Base-by-base conservation (phyloP, 2,113 vertebrate genomes). In the Oxyruncus cristatus region DNA sequence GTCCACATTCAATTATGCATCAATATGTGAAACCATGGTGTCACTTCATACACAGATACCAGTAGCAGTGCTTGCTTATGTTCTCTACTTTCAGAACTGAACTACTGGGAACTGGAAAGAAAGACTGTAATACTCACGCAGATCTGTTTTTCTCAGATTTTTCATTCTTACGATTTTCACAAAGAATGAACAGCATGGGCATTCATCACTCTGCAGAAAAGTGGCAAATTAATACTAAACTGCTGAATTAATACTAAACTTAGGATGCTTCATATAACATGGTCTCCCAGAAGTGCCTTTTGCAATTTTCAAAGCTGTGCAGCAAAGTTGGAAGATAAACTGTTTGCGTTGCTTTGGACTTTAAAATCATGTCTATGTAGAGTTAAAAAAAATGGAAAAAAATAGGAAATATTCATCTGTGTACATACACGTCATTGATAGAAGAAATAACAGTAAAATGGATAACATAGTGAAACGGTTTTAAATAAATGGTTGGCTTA, bases 91-190 rank as follows among this genome's bases (percentile, higher is more conserved):
- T 85, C 81, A 76, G 28, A 89, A 53, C 18, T 14, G 20, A 85
- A 16, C 28, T 65, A 20, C 35, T 20, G 19, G 39, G 27, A 71
- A 52, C 6, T 3, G 3, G 20, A 87, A 93, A 27, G 53, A 59
- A 87, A 68, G 21, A 35, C 23, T 70, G 11, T 0, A 1, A 88
- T 97, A 97, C 96, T 97, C 44, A 97, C 96, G 70, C 4, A 92
- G 35, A 62, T 96, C 96, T 79, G 88, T 82, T 46, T 94, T 96
- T 79, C 94, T 92, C 71, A 97, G 81, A 62, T 97, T 96, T 96
- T 84, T 96, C 81, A 97, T 96, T 89, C 95, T 79, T 79, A 97
- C 12, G 8, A 96, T 90, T 96, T 94, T 97, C 56, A 97, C 93
- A 55, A 71, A 88, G 27, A 97, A 59, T 14, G 27, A 95, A 33